Conservation (phyloP, 2,113 vertebrate species). For the Myanophis thanlyinensis region DNA sequence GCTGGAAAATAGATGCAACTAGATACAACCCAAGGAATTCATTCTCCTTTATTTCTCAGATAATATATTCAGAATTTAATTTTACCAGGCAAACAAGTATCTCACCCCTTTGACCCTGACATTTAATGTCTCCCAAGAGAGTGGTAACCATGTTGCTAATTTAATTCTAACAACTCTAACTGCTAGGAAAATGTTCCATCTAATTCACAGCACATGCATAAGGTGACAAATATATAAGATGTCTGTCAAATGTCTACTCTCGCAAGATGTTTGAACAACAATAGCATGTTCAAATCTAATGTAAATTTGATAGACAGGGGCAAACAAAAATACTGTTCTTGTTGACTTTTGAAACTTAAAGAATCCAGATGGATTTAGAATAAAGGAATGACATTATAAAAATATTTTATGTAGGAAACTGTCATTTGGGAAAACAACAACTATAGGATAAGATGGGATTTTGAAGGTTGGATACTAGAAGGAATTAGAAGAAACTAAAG, state of each 20-base stretch:
- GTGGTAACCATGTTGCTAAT: not conserved
- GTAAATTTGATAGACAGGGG: not conserved
- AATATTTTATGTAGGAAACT: not conserved
- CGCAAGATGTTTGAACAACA: not conserved
- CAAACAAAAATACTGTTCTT: not conserved
- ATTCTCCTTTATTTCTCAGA: not conserved
- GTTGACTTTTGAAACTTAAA: not conserved
- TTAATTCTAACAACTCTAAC: conserved; percentile 5
- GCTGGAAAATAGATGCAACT: not conserved
- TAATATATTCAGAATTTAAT: not conserved
- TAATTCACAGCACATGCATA: not conserved
- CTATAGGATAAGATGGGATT: not conserved
- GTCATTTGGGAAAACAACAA: not conserved
- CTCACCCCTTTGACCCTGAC: not conserved
- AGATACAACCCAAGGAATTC: not conserved
- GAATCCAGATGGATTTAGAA: not conserved
- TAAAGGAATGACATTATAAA: not conserved
- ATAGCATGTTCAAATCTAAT: not conserved
- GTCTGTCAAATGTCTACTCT: not conserved
- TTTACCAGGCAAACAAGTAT: not conserved
- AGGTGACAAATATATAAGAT: not conserved
- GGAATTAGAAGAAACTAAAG: no score
- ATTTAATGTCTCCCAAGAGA: conserved; percentile 1
- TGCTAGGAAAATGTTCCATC: not conserved
- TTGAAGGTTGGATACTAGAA: not conserved